These are phyloP conservation scores for Cremastinae sp. DNA, from an alignment of 2,888 invertebrate species.

Conservation along the genomic window DNA sequence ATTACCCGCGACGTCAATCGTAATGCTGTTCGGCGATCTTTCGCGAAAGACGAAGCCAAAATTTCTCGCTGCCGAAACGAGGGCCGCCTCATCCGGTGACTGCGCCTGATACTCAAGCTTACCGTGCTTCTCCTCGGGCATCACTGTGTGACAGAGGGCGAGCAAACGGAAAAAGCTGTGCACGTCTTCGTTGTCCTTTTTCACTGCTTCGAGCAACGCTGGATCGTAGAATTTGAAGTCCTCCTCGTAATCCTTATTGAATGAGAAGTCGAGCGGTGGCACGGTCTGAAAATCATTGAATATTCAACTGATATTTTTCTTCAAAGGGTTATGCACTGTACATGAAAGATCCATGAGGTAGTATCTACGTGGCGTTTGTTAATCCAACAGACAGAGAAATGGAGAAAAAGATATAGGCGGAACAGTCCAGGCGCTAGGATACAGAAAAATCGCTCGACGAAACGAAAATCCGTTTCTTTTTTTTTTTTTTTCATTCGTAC, in stretches of 20 bases:
- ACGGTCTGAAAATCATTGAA: slow-evolving; percentile 83
- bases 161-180: slow-evolving; percentile 95
- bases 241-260: slow-evolving; percentile 94
- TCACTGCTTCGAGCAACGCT: slow-evolving; percentile 91
- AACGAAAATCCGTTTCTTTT: background rate
- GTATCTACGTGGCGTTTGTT: slow-evolving; percentile 31
- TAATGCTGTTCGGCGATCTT: slow-evolving; percentile 94
- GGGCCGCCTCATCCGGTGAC: slow-evolving; percentile 98
- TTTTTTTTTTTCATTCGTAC: slow-evolving; percentile 21
- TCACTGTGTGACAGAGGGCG: slow-evolving; percentile 98
- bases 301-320: background rate
- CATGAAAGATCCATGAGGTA: background rate
- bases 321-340: background rate
- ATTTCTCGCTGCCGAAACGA: slow-evolving; percentile 98
- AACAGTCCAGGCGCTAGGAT: slow-evolving; percentile 21
- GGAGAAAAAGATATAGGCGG: background rate
- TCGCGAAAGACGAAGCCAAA: slow-evolving; percentile 99
- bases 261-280: slow-evolving; percentile 95
- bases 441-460: slow-evolving; percentile 27
- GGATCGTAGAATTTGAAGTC: slow-evolving; percentile 97
- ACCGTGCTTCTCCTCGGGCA: slow-evolving; percentile 95
- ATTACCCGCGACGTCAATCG: slow-evolving; percentile 92
- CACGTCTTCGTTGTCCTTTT: slow-evolving; percentile 86
- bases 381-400: slow-evolving; percentile 19
- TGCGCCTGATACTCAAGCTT: slow-evolving; percentile 95